These are phyloP conservation scores for Plebejus argus DNA, from an alignment of 2,888 invertebrate genomes.

Conservation along the genomic window DNA sequence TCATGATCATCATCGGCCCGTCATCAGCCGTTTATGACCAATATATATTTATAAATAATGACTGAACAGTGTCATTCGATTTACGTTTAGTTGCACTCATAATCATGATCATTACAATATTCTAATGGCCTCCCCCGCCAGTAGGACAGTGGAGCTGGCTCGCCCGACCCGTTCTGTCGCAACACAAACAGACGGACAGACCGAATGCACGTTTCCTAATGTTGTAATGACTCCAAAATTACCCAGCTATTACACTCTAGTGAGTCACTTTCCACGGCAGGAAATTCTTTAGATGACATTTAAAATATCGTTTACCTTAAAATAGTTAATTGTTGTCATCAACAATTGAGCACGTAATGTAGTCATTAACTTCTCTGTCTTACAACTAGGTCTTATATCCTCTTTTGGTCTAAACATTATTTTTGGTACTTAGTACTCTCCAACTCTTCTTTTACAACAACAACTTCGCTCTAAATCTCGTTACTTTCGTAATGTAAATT, in stretches of 20 bases:
- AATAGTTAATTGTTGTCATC: not conserved
- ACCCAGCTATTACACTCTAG: not conserved
- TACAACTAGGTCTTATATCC: not conserved
- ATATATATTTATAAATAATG: no score
- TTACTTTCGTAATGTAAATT: not conserved
- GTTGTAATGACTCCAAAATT: not conserved
- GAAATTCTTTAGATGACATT: not conserved
- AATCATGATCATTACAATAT: not conserved
- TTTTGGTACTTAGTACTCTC: not conserved
- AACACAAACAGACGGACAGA: not conserved
- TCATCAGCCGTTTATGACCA: not conserved
- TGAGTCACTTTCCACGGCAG: not conserved
- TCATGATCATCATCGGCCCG: not conserved
- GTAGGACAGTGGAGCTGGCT: not conserved
- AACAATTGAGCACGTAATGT: not conserved
- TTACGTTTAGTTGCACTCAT: not conserved
- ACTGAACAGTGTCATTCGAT: not conserved
- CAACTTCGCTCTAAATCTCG: not conserved
- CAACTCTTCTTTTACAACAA: not conserved
- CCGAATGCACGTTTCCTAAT: conserved; percentile 9
- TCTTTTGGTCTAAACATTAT: not conserved
- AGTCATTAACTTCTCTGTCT: not conserved
- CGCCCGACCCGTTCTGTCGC: not conserved
- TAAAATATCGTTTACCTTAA: not conserved
- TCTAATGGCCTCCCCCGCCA: not conserved